Conservation (phyloP, 2,113 vertebrate species). For the Petrocephalus microphthalmus region DNA sequence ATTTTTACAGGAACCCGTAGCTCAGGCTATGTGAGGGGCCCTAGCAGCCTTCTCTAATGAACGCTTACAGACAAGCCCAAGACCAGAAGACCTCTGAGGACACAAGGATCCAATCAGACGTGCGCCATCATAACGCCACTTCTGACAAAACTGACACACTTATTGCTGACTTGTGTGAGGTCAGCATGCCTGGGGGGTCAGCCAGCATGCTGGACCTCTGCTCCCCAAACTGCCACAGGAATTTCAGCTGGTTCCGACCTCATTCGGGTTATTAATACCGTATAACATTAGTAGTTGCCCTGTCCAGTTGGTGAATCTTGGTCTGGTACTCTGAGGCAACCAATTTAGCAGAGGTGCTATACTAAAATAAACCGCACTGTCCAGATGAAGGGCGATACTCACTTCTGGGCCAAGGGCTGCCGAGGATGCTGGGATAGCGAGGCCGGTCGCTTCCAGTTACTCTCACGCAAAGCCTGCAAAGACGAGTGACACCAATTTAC, state of each 20-base stretch:
- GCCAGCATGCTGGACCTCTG: neutral
- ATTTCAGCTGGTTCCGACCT: neutral
- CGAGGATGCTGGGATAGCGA: neutral
- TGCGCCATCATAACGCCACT: neutral
- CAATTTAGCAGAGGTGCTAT: neutral
- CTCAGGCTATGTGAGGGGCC: neutral
- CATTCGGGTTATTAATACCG: neutral
- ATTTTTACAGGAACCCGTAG: neutral
- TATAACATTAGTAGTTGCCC: neutral
- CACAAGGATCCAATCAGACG: neutral
- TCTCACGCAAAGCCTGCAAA: neutral
- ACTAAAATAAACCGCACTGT: neutral
- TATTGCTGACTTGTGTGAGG: neutral
- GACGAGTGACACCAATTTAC: neutral
- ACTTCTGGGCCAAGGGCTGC: neutral
- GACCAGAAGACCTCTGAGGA: neutral
- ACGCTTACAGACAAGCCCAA: neutral
- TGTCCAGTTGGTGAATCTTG: neutral
- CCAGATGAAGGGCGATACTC: neutral
- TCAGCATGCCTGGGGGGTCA: neutral
- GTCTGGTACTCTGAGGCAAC: neutral
- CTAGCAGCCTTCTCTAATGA: neutral
- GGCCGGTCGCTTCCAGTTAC: neutral
- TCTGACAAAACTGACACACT: neutral
- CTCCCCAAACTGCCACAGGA: neutral